phyloP scores from a whole-genome alignment of 2,797 vertebrate genomes.

The Erpetoichthys calabaricus region DNA sequence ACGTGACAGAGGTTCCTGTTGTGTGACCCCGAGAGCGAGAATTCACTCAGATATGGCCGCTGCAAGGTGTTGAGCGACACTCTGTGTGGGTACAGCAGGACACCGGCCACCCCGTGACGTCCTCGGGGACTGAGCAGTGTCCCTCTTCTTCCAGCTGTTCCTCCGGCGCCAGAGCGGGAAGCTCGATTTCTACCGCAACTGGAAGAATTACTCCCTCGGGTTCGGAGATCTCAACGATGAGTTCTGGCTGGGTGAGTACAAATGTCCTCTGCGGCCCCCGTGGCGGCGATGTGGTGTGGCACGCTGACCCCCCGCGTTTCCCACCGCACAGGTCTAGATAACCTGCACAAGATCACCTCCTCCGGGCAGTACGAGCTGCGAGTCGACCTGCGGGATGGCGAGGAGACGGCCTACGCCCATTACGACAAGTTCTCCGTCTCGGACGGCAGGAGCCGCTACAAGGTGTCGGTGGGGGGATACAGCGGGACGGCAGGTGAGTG shows the following conservation, averaged over 20 bases:
- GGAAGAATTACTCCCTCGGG: conserved; percentile 77
- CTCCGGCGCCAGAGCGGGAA: conserved; percentile 76
- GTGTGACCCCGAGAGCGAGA: too few relatives aligned
- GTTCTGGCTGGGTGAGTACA: conserved; percentile 78
- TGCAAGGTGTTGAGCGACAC: too few relatives aligned
- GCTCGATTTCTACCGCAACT: conserved; percentile 84
- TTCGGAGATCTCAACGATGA: conserved; percentile 83
- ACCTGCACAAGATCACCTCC: conserved; percentile 81
- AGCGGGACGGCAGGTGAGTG: conserved; percentile 75
- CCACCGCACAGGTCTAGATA: conserved; percentile 64
- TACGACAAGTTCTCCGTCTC: conserved; percentile 80
- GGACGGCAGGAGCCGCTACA: conserved; percentile 71
- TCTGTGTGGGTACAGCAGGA: too few relatives aligned
- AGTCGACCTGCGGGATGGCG: conserved; percentile 76
- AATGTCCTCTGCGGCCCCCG: neutral
- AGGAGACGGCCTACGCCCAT: conserved; percentile 67
- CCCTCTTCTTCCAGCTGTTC: conserved; percentile 56
- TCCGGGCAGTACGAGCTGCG: conserved; percentile 80
- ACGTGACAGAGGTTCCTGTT: too few relatives aligned
- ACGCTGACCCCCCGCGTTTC: neutral
- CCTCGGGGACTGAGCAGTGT: neutral
- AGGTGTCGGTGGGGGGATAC: conserved; percentile 78
- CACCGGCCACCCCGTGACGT: too few relatives aligned
- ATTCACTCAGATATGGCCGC: too few relatives aligned
- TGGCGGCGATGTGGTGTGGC: neutral